Percentiles rank a stretch among this genome's conserved stretches.
These are phyloP conservation scores for Hoplostethus mediterraneus DNA, from an alignment of 2,797 vertebrate species.

Conservation along the genomic window DNA sequence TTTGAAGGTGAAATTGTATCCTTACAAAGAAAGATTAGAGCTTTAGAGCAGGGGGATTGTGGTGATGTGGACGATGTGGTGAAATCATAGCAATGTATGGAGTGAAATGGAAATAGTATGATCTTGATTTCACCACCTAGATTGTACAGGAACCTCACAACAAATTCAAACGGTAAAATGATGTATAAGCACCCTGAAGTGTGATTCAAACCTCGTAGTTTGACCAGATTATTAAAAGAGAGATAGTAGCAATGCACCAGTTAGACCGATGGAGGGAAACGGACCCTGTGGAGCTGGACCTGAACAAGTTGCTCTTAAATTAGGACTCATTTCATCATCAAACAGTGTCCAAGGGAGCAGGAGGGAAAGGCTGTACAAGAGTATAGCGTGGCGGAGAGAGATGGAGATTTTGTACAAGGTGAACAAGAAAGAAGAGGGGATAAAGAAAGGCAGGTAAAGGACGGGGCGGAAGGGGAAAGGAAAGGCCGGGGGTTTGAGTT, in stretches of 20 bases:
- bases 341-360: not conserved
- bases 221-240: constrained; percentile 3
- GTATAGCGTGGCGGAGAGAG: not conserved
- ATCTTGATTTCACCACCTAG: not conserved
- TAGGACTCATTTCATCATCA: constrained; percentile 36
- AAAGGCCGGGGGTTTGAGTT: constrained; percentile 15
- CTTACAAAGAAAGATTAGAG: constrained; percentile 2
- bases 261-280: constrained; percentile 23
- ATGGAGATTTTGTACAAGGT: constrained; percentile 8
- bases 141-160: not conserved
- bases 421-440: not conserved
- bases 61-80: too few relatives aligned
- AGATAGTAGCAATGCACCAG: constrained; percentile 3
- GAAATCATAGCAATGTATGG: not conserved
- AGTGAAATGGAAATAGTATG: not conserved
- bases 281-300: constrained; percentile 21
- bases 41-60: not conserved
- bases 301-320: constrained; percentile 27
- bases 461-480: constrained; percentile 32
- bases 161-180: not conserved
- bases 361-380: constrained; percentile 11
- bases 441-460: constrained; percentile 1
- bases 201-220: not conserved
- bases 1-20: not conserved
- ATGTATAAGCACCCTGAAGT: not conserved